A percentile compares a stretch with the other conserved stretches of the same genome.
These are phyloP conservation scores for Tetragnatha versicolor DNA, from an alignment of 1,140 invertebrate genomes.

Conservation along the genomic window DNA sequence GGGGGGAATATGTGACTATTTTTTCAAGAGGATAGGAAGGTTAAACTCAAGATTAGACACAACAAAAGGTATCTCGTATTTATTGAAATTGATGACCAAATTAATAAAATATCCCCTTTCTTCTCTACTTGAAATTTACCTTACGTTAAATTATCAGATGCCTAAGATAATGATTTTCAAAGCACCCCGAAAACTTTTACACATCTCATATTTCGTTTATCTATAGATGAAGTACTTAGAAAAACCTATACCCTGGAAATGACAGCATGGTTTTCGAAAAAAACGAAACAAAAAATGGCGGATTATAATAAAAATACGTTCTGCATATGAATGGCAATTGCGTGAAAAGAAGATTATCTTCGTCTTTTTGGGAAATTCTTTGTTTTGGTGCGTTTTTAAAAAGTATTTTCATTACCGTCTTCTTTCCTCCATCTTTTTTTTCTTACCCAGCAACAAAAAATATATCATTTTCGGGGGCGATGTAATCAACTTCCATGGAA, in stretches of 20 bases:
- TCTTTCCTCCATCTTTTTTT: neutral
- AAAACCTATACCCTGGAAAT: neutral
- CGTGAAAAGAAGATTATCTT: neutral
- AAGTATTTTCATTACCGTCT: neutral
- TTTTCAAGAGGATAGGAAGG: too few species aligned
- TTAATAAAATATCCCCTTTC: too few species aligned
- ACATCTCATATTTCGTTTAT: too few species aligned
- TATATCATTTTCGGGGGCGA: constrained; percentile 11
- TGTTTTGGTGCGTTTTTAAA: neutral
- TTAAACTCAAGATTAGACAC: too few species aligned
- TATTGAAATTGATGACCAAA: too few species aligned
- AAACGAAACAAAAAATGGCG: neutral
- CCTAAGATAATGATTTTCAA: neutral
- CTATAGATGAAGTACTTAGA: neutral
- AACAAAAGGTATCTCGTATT: too few species aligned
- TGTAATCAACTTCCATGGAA: constrained; percentile 1
- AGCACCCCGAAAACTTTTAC: neutral
- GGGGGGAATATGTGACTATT: too few species aligned
- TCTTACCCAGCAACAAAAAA: neutral
- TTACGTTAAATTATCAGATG: too few species aligned
- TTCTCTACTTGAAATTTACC: too few species aligned
- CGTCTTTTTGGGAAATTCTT: neutral
- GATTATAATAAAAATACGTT: neutral
- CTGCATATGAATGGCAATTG: neutral
- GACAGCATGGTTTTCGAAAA: neutral